Base-by-base conservation (phyloP, 2,113 vertebrate species). In the Atherinomorus stipes region DNA sequence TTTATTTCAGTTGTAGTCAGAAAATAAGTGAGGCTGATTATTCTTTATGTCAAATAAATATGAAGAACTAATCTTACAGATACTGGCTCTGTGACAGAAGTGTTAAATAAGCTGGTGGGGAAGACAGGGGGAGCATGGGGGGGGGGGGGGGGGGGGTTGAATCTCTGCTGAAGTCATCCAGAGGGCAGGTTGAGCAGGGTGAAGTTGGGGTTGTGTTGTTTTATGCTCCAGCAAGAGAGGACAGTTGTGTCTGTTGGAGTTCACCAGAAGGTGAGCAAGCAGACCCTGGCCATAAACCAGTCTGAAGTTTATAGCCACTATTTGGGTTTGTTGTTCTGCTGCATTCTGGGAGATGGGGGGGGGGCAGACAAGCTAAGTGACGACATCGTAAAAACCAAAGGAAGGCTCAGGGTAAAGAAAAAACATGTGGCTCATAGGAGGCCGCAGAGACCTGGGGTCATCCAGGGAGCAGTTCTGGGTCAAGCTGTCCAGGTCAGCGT, bases 211-310 rank as follows among this genome's bases (percentile, higher is more conserved):
- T 91, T 83, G 21, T 21, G 47, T 82, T 76, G 81, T 74, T 75
- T 23, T 66, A 4, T 25, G 68, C 49, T 53, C 52, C 59, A 60
- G 63, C 38, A 45, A 52, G 66, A 85, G 72, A 47, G 71, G 72
- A 87, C 51, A 74, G 70, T 57, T 65, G 83, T 89, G 88, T 92
- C 89, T 93, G 89, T 82, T 85, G 53, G 91, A 93, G 95, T 94
- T 96, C 94, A 95, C 72, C 12, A 2, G 64, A 92, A 94, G 94
- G 95, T 95, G 94, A 95, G 89, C 74, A 86, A 89, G 89, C 77
- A 94, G 94, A 93, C 91, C 86, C 73, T 71, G 22, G 85, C 85
- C 90, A 91, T 95, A 95, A 93, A 95, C 81, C 85, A 83, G 94
- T 95, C 95, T 94, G 25, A 90, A 91, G 94, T 90, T 88, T 90